Evolutionary conservation across 1,140 invertebrate genomes (phyloP), one percentile per base, ranked within the genome.

Genomic region (Diprion similis): DNA sequence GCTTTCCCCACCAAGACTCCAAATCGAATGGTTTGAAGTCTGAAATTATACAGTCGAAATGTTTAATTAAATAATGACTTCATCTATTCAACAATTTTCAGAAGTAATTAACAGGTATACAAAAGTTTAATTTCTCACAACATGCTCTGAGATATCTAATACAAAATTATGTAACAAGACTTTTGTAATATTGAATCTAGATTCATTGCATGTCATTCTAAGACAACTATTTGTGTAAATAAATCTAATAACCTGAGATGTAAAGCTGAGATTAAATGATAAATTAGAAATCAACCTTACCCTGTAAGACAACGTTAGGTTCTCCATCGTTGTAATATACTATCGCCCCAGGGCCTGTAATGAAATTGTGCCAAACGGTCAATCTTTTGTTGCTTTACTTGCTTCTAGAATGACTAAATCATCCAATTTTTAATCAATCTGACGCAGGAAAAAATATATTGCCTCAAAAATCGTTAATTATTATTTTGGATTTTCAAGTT

Each of bases 11-110:
- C 94, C 94, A 96, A 13, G 94, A 92, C 82, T 96, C 95, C 79
- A 96, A 87, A 87, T 96, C 95, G 81, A 96, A 96, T 10, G 94
- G 94, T 81, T 95, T 94, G 82, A 96, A 96, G 83, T 95, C 94
- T 91, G 78, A 47, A 89, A 89, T 74, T 78, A 76, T 76, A 72
- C 73, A 71, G 76, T 70, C 46, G n/a, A 59, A 67, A 48, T 19
- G 1, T 59, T 59, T 8, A 59, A 59, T 13, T 13, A 59, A 15
- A 8, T 59, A 0, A 59, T 15, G 11, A 59, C 11, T 59, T 9
- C 6, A 59, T 8, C n/a, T 15, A 59, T 59, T 37, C 6, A 37
- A 37, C 24, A 37, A 10, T 11, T 70, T 70, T 70, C 10, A 72
- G 69, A 46, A 19, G 17, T 11, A n/a, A 46, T 51, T 47, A n/a